These are phyloP conservation scores for Drosophila sucinea DNA, from an alignment of 1,140 invertebrate genomes.

Conservation along the genomic window DNA sequence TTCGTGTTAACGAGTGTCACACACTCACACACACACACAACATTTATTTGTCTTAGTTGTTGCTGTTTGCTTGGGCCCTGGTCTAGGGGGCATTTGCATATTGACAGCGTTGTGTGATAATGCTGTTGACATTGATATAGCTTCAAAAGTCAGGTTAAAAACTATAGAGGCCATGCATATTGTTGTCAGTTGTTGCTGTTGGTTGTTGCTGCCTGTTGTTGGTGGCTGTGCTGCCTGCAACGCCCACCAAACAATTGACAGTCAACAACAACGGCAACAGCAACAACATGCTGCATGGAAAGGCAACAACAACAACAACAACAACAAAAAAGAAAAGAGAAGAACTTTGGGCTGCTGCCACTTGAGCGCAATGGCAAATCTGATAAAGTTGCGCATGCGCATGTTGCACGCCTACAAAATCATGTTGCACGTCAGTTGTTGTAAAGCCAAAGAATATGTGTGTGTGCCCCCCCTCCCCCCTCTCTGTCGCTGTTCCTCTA, in stretches of 20 bases:
- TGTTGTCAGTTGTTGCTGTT: conserved; percentile 36
- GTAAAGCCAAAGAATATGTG: conserved; percentile 65
- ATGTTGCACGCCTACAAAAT: conserved; percentile 83
- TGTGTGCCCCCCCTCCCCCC: background rate
- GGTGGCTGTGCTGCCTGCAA: conserved; percentile 51
- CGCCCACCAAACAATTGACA: conserved; percentile 81
- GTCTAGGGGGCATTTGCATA: conserved; percentile 67
- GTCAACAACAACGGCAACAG: conserved; percentile 54
- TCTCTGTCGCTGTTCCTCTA: background rate
- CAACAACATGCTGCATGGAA: conserved; percentile 33
- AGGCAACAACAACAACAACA: conserved; percentile 19
- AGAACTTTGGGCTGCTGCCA: conserved; percentile 38
- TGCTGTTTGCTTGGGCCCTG: conserved; percentile 33
- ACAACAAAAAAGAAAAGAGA: conserved; percentile 36
- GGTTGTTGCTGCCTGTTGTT: conserved; percentile 28
- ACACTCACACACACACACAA: conserved; percentile 57
- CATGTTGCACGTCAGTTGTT: conserved; percentile 82
- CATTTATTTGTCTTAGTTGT: conserved; percentile 70
- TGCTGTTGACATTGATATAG: conserved; percentile 81
- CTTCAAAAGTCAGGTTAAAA: conserved; percentile 53
- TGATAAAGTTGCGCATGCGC: conserved; percentile 81
- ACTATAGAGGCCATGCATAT: conserved; percentile 45
- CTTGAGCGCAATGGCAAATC: conserved; percentile 51
- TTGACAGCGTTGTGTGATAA: conserved; percentile 77
- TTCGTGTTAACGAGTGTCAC: conserved; percentile 81